Evolutionary conservation across 2,797 vertebrate species (phyloP).

Genomic region (Eulemur mongoz): DNA sequence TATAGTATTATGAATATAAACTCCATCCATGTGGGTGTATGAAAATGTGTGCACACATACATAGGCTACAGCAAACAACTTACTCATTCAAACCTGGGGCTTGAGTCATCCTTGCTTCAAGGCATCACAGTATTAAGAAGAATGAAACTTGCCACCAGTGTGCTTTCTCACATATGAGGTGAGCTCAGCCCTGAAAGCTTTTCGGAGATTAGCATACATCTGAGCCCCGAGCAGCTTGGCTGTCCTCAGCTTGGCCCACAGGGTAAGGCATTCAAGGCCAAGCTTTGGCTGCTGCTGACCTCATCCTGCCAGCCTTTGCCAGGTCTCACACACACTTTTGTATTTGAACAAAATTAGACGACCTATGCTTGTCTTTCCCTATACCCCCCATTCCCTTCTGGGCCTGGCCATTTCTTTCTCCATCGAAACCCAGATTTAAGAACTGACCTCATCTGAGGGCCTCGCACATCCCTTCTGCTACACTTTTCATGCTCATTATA

Average conservation of each 20-base stretch:
- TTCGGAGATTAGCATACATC: constrained; percentile 52
- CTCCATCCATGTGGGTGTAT: constrained; percentile 39
- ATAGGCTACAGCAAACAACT: constrained; percentile 44
- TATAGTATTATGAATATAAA: constrained; percentile 31
- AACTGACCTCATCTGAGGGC: neutral
- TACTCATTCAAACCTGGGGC: constrained; percentile 55
- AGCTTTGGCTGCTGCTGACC: neutral
- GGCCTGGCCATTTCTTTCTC: neutral
- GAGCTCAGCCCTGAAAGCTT: constrained; percentile 55
- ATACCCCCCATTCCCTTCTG: neutral
- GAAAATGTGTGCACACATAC: constrained; percentile 45
- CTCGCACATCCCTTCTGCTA: neutral
- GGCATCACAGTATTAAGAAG: constrained; percentile 38
- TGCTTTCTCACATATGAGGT: constrained; percentile 11
- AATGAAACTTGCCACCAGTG: constrained; percentile 25
- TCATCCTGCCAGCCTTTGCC: neutral
- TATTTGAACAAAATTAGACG: constrained; percentile 23
- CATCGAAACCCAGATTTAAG: neutral
- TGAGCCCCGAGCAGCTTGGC: constrained; percentile 20
- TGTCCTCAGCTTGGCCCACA: constrained; percentile 1
- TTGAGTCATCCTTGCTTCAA: constrained; percentile 56
- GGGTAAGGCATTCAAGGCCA: constrained; percentile 1
- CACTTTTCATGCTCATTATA: neutral
- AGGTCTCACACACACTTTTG: constrained; percentile 37
- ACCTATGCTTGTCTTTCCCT: neutral